Conservation (phyloP, 2,113 vertebrate genomes). For the Progne subis region DNA sequence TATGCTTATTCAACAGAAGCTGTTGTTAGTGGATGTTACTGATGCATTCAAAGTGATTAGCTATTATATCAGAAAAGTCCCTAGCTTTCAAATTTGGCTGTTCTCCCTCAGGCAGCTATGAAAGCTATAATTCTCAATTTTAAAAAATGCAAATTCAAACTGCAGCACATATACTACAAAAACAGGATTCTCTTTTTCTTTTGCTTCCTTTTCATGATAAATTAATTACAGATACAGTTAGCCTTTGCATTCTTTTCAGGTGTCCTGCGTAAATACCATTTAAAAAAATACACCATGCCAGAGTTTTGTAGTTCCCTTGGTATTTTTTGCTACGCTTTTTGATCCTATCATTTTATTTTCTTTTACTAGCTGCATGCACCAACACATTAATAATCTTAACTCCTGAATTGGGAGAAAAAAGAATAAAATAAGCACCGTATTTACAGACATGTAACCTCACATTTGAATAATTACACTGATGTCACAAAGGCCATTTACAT, state of each 20-base stretch:
- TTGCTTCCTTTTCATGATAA: background rate
- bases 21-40: background rate
- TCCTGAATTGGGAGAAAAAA: background rate
- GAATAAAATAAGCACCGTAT: background rate
- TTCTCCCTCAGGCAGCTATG: background rate
- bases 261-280: background rate
- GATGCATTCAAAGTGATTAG: slow-evolving; percentile 33
- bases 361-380: background rate
- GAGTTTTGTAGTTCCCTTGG: slow-evolving; percentile 11
- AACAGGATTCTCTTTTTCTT: background rate
- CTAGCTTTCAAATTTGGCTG: slow-evolving; percentile 16
- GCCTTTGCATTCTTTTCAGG: background rate
- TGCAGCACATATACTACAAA: background rate
- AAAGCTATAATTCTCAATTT: slow-evolving; percentile 16
- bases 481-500: background rate
- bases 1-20: slow-evolving; percentile 22
- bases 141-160: slow-evolving; percentile 27
- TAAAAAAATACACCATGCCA: background rate
- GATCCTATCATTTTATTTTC: background rate
- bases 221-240: slow-evolving; percentile 2
- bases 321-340: background rate
- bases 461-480: background rate
- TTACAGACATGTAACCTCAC: background rate
- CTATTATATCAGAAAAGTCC: slow-evolving; percentile 15
- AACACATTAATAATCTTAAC: background rate